Evolutionary conservation across 1,140 invertebrate species (phyloP), one percentile per base, ranked within the genome.

Genomic region (Brachionus paranguensis): DNA sequence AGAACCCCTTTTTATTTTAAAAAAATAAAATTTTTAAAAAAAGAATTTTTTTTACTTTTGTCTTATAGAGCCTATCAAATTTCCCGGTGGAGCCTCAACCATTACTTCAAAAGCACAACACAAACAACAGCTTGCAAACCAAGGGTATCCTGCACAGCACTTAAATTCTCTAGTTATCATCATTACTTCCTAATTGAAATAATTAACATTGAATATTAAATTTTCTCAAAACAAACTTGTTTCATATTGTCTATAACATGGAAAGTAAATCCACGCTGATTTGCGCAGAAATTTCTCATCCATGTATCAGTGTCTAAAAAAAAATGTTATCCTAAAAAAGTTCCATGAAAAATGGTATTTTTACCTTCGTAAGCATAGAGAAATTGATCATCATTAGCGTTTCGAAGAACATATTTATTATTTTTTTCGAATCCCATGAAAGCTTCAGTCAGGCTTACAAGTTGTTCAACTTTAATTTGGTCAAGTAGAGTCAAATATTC

Each of bases 401-500:
- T 89, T 37, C 86, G 78, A n/a, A 89, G 86, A 55, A 88, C 87
- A 85, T 89, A 89, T 74, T 95, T 95, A 87, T 96, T 96, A 86
- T 93, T 93, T 17, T 93, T 95, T 89, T 96, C 94, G 17, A 20
- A 76, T 10, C 72, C 72, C n/a, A 20, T 76, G 11, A 76, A 76
- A 12, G 33, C 72, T 47, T 96, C 94, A 27, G 95, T 86, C 6
- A 94, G 85, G 88, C 96, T 94, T 8, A 95, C 92, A 90, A 95
- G 94, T 89, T 96, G 95, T 86, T 96, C 93, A 64, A 97, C 92
- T 83, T 96, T 90, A 60, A 97, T 90, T 86, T 95, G 93, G 89
- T 97, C 95, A 92, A 96, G 93, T 92, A 91, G 92, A 88, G 93
- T 94, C 90, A 97, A 93, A 92, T 95, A 97, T 91, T 96, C 95